Percentiles rank a stretch among this genome's conserved stretches.
Conservation (phyloP, 2,797 vertebrate species). For the Triplophysa bombifrons region DNA sequence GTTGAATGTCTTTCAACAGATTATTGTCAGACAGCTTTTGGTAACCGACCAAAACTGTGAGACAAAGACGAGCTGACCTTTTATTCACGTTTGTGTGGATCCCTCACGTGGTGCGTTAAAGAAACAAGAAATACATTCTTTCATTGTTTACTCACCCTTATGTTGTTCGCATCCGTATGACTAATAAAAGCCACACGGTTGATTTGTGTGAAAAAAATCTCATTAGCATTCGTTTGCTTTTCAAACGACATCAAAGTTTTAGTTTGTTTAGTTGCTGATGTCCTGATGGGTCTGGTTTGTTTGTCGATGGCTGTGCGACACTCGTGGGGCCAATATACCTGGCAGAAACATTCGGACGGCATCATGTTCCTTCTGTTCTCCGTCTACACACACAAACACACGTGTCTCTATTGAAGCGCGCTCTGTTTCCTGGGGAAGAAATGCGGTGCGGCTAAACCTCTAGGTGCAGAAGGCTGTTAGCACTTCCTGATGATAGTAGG, state of each 20-base stretch:
- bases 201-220: background rate
- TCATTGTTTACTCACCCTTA: background rate
- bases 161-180: background rate
- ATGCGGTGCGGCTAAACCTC: slow-evolving; percentile 90
- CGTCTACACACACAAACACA: slow-evolving; percentile 71
- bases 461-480: slow-evolving; percentile 99
- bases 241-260: background rate
- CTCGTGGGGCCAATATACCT: slow-evolving; percentile 4
- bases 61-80: slow-evolving; percentile 16
- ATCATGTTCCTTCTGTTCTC: slow-evolving; percentile 31
- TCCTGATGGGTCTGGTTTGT: background rate
- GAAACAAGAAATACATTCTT: background rate
- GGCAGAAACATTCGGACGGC: slow-evolving; percentile 3
- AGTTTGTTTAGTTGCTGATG: background rate
- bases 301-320: background rate
- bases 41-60: slow-evolving; percentile 20
- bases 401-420: slow-evolving; percentile 82
- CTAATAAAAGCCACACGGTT: background rate
- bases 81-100: background rate
- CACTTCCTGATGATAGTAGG: slow-evolving; percentile 99
- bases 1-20: slow-evolving; percentile 41
- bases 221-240: background rate
- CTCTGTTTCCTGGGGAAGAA: slow-evolving; percentile 70
- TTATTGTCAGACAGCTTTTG: background rate
- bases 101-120: slow-evolving; percentile 8